phyloP scores from a whole-genome alignment of 2,888 invertebrate species.

The Tetragnatha montana region DNA sequence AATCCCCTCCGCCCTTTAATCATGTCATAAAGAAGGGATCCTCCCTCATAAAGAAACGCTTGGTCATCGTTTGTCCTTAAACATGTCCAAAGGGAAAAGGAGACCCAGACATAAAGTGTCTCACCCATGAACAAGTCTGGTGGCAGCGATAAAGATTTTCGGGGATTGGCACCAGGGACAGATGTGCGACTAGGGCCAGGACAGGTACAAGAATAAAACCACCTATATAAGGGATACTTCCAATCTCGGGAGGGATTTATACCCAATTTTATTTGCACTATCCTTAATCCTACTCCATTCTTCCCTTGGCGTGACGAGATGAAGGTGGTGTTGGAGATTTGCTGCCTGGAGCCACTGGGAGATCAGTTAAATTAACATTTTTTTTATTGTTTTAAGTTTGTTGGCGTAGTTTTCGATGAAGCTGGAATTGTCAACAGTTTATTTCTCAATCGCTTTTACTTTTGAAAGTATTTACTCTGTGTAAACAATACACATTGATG shows the following conservation, averaged over 20 bases:
- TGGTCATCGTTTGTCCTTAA: conserved; percentile 42
- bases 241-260: conserved; percentile 7
- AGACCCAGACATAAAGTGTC: conserved; percentile 35
- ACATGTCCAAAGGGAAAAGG: conserved; percentile 38
- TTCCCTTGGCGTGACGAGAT: not conserved
- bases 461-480: too few relatives aligned
- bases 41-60: conserved; percentile 34
- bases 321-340: not conserved
- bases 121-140: conserved; percentile 27
- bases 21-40: conserved; percentile 43
- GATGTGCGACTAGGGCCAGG: conserved; percentile 41
- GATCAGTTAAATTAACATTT: too few relatives aligned
- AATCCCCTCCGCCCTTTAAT: conserved; percentile 19
- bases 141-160: conserved; percentile 52
- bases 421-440: too few relatives aligned
- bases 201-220: conserved; percentile 48
- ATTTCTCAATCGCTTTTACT: too few relatives aligned
- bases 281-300: conserved; percentile 5
- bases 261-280: conserved; percentile 20
- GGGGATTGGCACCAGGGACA: conserved; percentile 23
- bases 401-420: too few relatives aligned
- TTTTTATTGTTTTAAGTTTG: too few relatives aligned
- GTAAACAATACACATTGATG: too few relatives aligned
- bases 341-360: not conserved
- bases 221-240: conserved; percentile 25